A percentile compares a stretch with the other conserved stretches of the same genome.
phyloP scores from a whole-genome alignment of 1,140 invertebrate genomes.

The Sipha flava region DNA sequence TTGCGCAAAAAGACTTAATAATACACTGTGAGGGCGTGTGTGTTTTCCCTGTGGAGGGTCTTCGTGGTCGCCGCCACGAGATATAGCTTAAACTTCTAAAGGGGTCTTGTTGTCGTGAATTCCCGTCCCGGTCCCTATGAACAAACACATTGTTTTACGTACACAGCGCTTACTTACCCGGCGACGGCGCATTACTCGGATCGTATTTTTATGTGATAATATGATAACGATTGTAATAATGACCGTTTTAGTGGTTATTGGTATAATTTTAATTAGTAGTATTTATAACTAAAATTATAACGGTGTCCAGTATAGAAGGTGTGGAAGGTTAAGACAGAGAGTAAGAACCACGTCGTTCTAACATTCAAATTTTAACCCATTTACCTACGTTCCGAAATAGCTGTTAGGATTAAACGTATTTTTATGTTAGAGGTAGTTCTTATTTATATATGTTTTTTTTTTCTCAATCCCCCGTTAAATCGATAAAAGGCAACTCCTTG shows the following conservation, averaged over 20 bases:
- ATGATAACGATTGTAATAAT: no score
- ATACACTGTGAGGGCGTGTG: no score
- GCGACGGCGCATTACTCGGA: not conserved
- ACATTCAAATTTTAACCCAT: not conserved
- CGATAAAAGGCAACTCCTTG: not conserved
- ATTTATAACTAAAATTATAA: no score
- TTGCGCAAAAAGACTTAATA: no score
- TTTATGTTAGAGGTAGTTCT: not conserved
- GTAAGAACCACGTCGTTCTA: no score
- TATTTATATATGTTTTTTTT: not conserved
- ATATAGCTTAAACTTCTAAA: not conserved
- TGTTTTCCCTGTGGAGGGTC: no score
- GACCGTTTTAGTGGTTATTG: no score
- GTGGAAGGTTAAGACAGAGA: no score
- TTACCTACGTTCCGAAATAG: not conserved
- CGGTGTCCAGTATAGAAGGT: no score
- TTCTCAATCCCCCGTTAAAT: not conserved
- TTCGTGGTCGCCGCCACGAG: not conserved
- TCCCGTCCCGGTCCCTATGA: not conserved
- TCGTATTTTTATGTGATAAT: not conserved
- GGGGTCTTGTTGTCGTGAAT: not conserved
- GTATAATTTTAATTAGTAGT: no score
- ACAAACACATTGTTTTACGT: not conserved
- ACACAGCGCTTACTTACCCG: no score
- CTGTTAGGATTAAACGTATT: not conserved